Evolutionary conservation across 2,797 vertebrate genomes (phyloP).

Genomic region (Dendrocincla fuliginosa): DNA sequence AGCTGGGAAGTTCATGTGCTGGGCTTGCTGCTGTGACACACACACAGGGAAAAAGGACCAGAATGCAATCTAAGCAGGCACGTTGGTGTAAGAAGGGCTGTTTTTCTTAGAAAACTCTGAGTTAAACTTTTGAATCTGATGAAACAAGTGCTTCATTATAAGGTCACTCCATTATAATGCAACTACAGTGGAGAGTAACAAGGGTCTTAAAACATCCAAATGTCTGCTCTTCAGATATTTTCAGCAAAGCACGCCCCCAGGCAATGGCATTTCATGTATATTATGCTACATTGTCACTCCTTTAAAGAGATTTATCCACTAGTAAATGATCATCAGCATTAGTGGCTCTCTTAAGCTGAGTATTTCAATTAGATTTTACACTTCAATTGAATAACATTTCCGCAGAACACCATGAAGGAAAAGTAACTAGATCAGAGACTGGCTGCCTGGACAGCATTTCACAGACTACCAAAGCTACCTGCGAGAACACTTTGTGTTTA

Average conservation of each 20-base stretch:
- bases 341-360: background rate
- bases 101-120: background rate
- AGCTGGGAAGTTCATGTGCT: background rate
- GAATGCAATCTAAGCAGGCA: background rate
- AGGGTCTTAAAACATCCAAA: background rate
- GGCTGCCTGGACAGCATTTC: background rate
- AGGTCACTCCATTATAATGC: background rate
- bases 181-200: background rate
- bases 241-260: background rate
- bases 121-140: background rate
- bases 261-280: background rate
- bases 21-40: background rate
- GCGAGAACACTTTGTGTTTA: background rate
- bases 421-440: background rate
- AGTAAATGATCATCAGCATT: background rate
- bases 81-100: background rate
- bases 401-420: background rate
- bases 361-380: background rate
- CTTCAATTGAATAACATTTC: background rate
- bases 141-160: background rate
- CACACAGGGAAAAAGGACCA: fast-evolving
- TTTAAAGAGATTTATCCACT: background rate
- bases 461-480: background rate
- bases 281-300: background rate
- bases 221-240: background rate